Evolutionary conservation across 2,113 vertebrate species (phyloP).

Genomic region (Macroglossus sobrinus): DNA sequence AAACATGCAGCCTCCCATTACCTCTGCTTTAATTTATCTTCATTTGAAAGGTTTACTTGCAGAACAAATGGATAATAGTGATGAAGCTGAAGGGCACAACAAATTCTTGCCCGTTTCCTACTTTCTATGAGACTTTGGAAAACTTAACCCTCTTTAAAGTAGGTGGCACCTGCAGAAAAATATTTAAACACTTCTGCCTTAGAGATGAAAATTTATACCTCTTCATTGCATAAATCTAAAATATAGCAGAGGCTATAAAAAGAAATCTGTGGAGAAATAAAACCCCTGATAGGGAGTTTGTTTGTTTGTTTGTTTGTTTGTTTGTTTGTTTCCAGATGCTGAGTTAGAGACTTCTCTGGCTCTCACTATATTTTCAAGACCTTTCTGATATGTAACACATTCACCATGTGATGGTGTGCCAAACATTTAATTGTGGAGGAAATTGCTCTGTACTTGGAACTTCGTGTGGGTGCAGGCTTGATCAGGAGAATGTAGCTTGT

Average conservation of each 20-base stretch:
- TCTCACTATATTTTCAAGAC: background rate
- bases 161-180: background rate
- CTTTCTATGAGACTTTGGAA: background rate
- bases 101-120: background rate
- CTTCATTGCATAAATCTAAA: slow-evolving; percentile 3
- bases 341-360: background rate
- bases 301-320: background rate
- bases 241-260: background rate
- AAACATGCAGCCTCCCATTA: background rate
- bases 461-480: background rate
- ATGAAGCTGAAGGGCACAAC: background rate
- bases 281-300: background rate
- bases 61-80: background rate
- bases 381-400: background rate
- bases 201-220: background rate
- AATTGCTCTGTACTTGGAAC: background rate
- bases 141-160: background rate
- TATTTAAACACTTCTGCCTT: background rate
- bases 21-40: background rate
- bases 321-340: background rate
- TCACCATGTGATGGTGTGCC: background rate
- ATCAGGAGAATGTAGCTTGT: background rate
- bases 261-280: slow-evolving; percentile 19
- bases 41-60: background rate
- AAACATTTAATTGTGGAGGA: background rate